Evolutionary conservation across 1,140 invertebrate species (phyloP).

Genomic region (Octopus sinensis): DNA sequence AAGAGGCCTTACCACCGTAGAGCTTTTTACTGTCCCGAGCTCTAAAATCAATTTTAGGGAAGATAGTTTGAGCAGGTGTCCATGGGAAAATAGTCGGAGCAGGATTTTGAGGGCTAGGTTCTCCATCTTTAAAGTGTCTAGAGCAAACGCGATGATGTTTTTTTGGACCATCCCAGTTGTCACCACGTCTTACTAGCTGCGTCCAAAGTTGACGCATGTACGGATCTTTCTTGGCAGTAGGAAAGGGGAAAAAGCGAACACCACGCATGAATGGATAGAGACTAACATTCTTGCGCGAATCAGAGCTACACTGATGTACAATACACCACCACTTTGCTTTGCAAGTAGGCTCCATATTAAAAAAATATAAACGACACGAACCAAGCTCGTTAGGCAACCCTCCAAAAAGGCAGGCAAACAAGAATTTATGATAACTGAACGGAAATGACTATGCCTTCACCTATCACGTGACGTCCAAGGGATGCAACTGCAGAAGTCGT

Average conservation of each 20-base stretch:
- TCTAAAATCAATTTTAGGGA: slow-evolving; percentile 1
- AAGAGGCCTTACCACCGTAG: not conserved
- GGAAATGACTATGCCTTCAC: not conserved
- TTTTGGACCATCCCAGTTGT: not conserved
- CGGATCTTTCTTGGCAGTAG: not conserved
- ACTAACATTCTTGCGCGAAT: not conserved
- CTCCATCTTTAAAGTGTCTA: slow-evolving; percentile 3
- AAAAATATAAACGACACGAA: not conserved
- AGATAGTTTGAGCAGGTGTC: not conserved
- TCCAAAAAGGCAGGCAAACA: no score
- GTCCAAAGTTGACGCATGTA: not conserved
- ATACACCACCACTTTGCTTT: slow-evolving; percentile 1
- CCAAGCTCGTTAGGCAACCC: not conserved
- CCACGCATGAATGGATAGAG: not conserved
- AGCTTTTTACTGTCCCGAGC: not conserved
- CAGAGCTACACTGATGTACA: not conserved
- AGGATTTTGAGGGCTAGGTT: not conserved
- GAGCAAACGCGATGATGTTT: slow-evolving; percentile 1
- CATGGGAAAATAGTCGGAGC: not conserved
- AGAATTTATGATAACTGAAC: not conserved
- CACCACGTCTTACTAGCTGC: not conserved
- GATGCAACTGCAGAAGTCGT: no score
- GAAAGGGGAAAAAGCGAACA: not conserved
- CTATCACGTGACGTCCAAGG: not conserved
- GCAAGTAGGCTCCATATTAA: not conserved